A percentile compares a stretch with the other conserved stretches of the same genome.
These are phyloP conservation scores for Thermophis baileyi DNA, from an alignment of 2,113 vertebrate genomes.

Conservation along the genomic window DNA sequence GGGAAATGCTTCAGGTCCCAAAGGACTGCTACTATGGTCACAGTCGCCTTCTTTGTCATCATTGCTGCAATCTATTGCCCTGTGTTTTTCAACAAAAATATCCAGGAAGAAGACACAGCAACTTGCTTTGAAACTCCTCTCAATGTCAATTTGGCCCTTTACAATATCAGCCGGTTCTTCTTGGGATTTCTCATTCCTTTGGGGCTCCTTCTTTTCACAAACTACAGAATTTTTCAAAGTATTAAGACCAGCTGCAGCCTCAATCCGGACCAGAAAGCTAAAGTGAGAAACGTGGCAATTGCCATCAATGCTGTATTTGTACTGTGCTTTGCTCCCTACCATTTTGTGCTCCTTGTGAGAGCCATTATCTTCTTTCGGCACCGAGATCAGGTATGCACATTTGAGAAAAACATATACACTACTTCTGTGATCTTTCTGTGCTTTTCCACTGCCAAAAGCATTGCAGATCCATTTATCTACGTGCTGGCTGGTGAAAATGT, in stretches of 20 bases:
- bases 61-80: constrained; percentile 68
- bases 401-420: constrained; percentile 68
- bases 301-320: constrained; percentile 80
- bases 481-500: constrained; percentile 76
- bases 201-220: constrained; percentile 70
- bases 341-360: constrained; percentile 74
- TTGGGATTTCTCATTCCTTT: constrained; percentile 79
- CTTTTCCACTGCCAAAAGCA: constrained; percentile 77
- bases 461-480: constrained; percentile 83
- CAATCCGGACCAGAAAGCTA: constrained; percentile 64
- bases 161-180: constrained; percentile 69
- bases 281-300: constrained; percentile 66
- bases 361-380: constrained; percentile 64
- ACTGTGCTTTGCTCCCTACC: constrained; percentile 85
- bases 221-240: constrained; percentile 68
- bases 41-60: constrained; percentile 22
- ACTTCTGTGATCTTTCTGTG: constrained; percentile 72
- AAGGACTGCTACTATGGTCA: constrained; percentile 49
- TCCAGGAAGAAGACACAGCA: fast-evolving
- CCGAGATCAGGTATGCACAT: constrained; percentile 44
- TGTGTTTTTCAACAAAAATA: constrained; percentile 60
- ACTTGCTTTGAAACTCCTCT: constrained; percentile 80
- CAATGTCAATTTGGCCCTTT: constrained; percentile 38
- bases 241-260: constrained; percentile 59
- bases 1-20: constrained; percentile 61